A percentile compares a stretch with the other conserved stretches of the same genome.
Evolutionary conservation across 2,113 vertebrate species (phyloP).

Genomic region (Apistogramma diplotaenia): DNA sequence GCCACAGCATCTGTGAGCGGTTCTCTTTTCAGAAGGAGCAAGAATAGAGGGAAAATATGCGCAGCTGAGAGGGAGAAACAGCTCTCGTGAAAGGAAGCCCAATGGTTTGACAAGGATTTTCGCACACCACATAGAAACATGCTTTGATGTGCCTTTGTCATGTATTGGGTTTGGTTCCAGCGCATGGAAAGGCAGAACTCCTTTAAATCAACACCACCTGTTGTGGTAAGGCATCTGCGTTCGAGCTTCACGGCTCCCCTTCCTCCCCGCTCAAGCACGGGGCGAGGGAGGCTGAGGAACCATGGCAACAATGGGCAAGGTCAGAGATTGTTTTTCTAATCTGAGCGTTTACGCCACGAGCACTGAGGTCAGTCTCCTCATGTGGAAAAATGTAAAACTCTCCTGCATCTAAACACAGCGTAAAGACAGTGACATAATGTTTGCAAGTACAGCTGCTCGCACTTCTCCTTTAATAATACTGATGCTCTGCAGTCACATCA

Average conservation of each 20-base stretch:
- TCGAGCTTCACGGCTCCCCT: conserved; percentile 8
- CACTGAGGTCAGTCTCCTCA: conserved; percentile 63
- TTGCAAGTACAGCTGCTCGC: neutral
- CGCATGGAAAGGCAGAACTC: conserved; percentile 60
- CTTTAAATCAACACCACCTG: conserved; percentile 79
- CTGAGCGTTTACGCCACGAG: conserved; percentile 38
- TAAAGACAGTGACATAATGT: neutral
- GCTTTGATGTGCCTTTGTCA: conserved; percentile 74
- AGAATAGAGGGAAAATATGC: conserved; percentile 24
- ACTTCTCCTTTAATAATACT: neutral
- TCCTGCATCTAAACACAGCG: neutral
- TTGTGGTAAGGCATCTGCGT: conserved; percentile 66
- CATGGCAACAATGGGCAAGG: conserved; percentile 73
- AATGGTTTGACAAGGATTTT: conserved; percentile 68
- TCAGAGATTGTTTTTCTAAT: conserved; percentile 67
- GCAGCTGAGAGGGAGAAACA: conserved; percentile 22
- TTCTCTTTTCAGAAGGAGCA: conserved; percentile 41
- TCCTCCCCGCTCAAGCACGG: conserved; percentile 20
- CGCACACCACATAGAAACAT: conserved; percentile 54
- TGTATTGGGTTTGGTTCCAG: conserved; percentile 66
- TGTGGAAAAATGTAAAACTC: conserved; percentile 44
- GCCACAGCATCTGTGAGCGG: conserved; percentile 62
- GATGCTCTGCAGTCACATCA: conserved; percentile 27
- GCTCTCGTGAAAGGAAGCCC: conserved; percentile 60
- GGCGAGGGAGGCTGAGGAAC: conserved; percentile 62